A percentile compares a stretch with the other conserved stretches of the same genome.
Conservation (phyloP, 2,113 vertebrate genomes). For the Pardalotus punctatus region DNA sequence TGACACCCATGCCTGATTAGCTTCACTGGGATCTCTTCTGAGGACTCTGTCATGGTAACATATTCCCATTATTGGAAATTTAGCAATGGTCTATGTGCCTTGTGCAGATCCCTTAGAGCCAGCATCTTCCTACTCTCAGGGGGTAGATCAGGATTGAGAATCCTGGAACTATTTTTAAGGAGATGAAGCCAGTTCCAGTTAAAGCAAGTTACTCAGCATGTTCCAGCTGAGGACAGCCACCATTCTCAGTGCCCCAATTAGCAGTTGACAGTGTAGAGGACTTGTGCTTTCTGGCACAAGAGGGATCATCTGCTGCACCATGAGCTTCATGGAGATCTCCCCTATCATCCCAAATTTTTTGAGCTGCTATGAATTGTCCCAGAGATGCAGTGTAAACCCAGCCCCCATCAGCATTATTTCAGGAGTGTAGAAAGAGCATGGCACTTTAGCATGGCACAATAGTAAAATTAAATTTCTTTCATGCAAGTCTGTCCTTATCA, state of each 20-base stretch:
- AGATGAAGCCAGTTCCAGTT: background rate
- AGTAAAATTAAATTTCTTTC: background rate
- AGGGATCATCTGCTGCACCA: background rate
- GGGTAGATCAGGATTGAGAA: background rate
- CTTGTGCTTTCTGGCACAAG: background rate
- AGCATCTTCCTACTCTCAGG: background rate
- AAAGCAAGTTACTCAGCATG: background rate
- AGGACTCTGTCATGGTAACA: accelerated
- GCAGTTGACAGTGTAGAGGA: background rate
- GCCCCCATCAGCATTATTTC: background rate
- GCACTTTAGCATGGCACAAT: background rate
- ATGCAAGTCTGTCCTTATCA: background rate
- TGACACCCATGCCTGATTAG: background rate
- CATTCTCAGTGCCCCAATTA: background rate
- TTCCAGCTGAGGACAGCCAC: background rate
- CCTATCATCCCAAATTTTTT: background rate
- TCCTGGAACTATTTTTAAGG: background rate
- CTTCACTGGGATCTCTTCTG: background rate
- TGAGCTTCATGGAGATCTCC: background rate
- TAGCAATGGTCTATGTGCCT: background rate
- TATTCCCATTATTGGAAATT: background rate
- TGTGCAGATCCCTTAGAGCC: background rate
- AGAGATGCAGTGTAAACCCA: background rate
- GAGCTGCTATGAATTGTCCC: background rate
- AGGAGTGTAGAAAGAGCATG: background rate